phyloP scores from a whole-genome alignment of 2,797 vertebrate species.

The Gambelia wislizenii region DNA sequence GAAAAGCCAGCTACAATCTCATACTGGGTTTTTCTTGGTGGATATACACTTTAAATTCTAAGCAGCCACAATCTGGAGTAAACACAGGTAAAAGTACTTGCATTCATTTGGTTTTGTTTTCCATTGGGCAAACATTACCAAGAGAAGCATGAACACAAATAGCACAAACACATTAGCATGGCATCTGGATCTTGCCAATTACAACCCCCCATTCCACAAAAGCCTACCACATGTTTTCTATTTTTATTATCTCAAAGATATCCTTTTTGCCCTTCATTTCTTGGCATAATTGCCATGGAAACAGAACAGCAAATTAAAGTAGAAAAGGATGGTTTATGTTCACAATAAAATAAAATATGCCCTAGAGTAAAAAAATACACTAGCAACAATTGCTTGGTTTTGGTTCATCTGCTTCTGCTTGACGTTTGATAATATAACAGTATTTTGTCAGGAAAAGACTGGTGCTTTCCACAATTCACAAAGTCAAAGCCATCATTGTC shows the following conservation, averaged over 20 bases:
- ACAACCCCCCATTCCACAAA: constrained; percentile 19
- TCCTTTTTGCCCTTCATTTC: constrained; percentile 59
- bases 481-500: not conserved
- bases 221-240: constrained; percentile 45
- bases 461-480: not conserved
- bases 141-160: constrained; percentile 53
- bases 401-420: constrained; percentile 42
- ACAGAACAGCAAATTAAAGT: constrained; percentile 78
- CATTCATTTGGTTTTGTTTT: not conserved
- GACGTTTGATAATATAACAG: constrained; percentile 41
- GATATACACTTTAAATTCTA: constrained; percentile 17
- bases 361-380: constrained; percentile 64
- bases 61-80: not conserved
- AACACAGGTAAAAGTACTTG: constrained; percentile 5
- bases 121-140: constrained; percentile 55
- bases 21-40: constrained; percentile 48
- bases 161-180: constrained; percentile 47
- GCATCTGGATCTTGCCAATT: constrained; percentile 61
- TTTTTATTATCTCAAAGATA: constrained; percentile 62
- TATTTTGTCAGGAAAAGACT: constrained; percentile 30
- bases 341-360: constrained; percentile 70
- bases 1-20: constrained; percentile 19
- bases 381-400: constrained; percentile 52
- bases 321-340: constrained; percentile 72
- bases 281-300: constrained; percentile 81